Percentiles rank a stretch among this genome's conserved stretches.
phyloP scores from a whole-genome alignment of 2,113 vertebrate genomes.

The Sinocyclocheilus anshuiensis region DNA sequence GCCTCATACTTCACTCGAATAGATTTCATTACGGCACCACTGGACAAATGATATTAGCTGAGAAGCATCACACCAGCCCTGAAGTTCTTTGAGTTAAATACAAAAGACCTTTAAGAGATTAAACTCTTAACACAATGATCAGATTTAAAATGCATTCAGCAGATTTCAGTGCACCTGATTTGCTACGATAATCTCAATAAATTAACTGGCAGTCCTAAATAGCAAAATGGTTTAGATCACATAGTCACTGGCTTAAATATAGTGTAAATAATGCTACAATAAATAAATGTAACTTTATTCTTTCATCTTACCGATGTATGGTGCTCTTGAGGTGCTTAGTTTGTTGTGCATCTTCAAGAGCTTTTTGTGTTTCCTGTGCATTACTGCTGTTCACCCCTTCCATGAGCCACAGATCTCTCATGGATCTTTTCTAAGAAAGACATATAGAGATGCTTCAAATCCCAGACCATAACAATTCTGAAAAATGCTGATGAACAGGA shows the following conservation, averaged over 20 bases:
- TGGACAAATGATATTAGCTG: neutral
- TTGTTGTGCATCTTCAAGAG: conserved; percentile 76
- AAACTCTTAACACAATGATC: neutral
- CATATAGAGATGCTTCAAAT: neutral
- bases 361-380: conserved; percentile 79
- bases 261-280: neutral
- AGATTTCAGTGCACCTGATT: neutral
- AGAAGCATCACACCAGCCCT: conserved; percentile 14
- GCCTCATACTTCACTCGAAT: conserved; percentile 44
- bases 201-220: neutral
- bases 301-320: conserved; percentile 80
- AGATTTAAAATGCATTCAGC: neutral
- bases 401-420: conserved; percentile 89
- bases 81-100: neutral
- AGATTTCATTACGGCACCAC: conserved; percentile 31
- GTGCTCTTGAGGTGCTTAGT: conserved; percentile 78
- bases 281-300: neutral
- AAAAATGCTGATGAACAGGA: neutral
- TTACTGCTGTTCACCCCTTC: conserved; percentile 77
- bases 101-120: neutral
- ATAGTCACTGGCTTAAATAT: neutral
- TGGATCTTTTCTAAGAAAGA: conserved; percentile 81
- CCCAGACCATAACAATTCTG: too few relatives aligned
- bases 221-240: neutral
- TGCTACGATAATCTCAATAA: neutral